Base-by-base conservation (phyloP, 2,113 vertebrate genomes). In the Dicaeum eximium region DNA sequence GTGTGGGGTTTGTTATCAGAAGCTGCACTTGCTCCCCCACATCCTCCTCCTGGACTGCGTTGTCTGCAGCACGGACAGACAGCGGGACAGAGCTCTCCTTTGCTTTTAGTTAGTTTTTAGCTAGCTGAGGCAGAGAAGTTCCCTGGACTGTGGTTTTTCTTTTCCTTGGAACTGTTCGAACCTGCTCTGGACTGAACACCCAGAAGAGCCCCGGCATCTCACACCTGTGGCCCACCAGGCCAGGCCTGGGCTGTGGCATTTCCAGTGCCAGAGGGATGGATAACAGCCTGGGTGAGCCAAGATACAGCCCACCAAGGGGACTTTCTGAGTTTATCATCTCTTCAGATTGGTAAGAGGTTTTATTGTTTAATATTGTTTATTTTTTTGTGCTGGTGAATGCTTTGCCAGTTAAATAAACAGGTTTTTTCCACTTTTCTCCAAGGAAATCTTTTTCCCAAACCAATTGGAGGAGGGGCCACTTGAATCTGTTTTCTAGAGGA, bases 1-100 rank as follows among this genome's bases (percentile, higher is more conserved):
- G 35, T 1, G 2, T 2, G 1, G 0, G 37, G 7, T 12, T 37
- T 60, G 23, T 60, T 18, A 12, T 60, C 35, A 60, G 57, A 18
- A 16, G 8, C 35, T 37, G 57, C 35, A 6, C n/a, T 58, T 7
- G 5, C 10, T 58, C 7, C 6, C 15, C n/a, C 23, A 3, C 10
- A 60, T 27, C 35, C 35, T 18, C 23, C 35, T 60, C 35, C 57
- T 18, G 15, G 24, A 60, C 35, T 27, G 24, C 8, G 24, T 3
- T 18, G 10, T 37, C 57, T 18, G n/a, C 1, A 2, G 57, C n/a
- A 17, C 1, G 3, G 35, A 37, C 57, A 37, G 57, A 60, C 35
- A 27, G 23, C 1, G 0, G 24, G 23, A 37, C 57, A 37, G 35
- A 37, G 24, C 35, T 18, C 24, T 58, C 56, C n/a, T 37, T 25